Base-by-base conservation (phyloP, 1,140 invertebrate genomes). In the Onthophagus taurus region DNA sequence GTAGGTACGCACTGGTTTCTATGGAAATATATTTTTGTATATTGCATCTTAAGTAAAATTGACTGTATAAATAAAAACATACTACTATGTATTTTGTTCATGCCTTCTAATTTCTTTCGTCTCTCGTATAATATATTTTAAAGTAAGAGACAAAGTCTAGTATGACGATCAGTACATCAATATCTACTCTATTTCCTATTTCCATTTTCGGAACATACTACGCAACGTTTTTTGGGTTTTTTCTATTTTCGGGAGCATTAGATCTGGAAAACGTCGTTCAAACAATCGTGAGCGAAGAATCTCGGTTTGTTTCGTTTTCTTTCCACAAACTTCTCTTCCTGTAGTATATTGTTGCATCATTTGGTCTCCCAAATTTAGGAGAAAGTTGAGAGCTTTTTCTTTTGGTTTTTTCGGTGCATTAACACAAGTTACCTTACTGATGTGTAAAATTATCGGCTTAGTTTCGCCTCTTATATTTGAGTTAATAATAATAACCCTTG, bases 151-250 rank as follows among this genome's bases (percentile, higher is more conserved):
- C 34, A 36, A 16, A 36, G 34, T 36, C 34, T 17, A 36, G 16
- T 16, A 16, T 36, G 11, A 16, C 34, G 19, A 16, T 36, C 16
- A 17, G 11, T 17, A 18, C 34, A 36, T 17, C 34, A 36, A 16
- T 36, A 36, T 17, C 34, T 36, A 7, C 4, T 14, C 16, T 36
- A 13, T 7, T 36, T 36, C 16, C 34, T 36, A 17, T 36, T 36
- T n/a, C 36, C 36, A 38, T 38, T 38, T 20, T 38, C 36, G 36
- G 36, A 38, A 38, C 36, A 38, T 38, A 38, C 36, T 38, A 12
- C 36, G 23, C 36, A 38, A 38, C 36, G 36, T 38, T 38, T 38
- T 38, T 6, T 38, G 18, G 36, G 36, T 20, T 38, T 38, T 20
- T 38, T 38, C 23, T 4, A 3, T 38, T 3, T 17, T 38, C 23